These are phyloP conservation scores for Bombus sylvicola DNA, from an alignment of 1,140 invertebrate species.

Conservation along the genomic window DNA sequence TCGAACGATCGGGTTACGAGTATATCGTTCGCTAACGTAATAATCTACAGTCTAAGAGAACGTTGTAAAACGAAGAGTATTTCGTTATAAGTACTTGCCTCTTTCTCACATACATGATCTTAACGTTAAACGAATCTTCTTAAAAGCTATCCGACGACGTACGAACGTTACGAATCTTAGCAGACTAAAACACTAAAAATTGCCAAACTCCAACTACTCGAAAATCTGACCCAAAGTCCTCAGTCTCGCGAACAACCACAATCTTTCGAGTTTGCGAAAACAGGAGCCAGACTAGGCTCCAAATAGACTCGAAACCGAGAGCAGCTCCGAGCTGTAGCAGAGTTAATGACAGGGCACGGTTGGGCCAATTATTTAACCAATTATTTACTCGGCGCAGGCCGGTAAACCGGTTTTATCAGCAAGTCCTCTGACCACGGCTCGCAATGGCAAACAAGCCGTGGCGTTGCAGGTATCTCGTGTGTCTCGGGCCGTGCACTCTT, in stretches of 20 bases:
- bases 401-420: conserved; percentile 38
- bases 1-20: background rate
- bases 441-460: conserved; percentile 25
- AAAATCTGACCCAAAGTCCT: background rate
- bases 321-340: background rate
- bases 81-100: no score
- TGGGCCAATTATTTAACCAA: conserved; percentile 27
- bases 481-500: conserved; percentile 30
- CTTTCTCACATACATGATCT: no score
- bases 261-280: background rate
- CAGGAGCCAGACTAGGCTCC: background rate
- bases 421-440: background rate
- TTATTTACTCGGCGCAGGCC: conserved; percentile 14
- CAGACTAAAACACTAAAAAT: no score
- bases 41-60: background rate
- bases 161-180: no score
- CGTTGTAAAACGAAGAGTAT: no score
- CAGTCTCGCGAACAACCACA: background rate
- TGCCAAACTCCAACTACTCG: no score
- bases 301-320: background rate
- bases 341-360: conserved; percentile 10
- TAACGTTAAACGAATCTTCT: no score
- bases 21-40: background rate
- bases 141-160: no score
- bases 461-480: conserved; percentile 31